Percentiles rank a stretch among this genome's conserved stretches.
These are phyloP conservation scores for Pan paniscus DNA, from an alignment of 2,113 vertebrate genomes.

Conservation along the genomic window DNA sequence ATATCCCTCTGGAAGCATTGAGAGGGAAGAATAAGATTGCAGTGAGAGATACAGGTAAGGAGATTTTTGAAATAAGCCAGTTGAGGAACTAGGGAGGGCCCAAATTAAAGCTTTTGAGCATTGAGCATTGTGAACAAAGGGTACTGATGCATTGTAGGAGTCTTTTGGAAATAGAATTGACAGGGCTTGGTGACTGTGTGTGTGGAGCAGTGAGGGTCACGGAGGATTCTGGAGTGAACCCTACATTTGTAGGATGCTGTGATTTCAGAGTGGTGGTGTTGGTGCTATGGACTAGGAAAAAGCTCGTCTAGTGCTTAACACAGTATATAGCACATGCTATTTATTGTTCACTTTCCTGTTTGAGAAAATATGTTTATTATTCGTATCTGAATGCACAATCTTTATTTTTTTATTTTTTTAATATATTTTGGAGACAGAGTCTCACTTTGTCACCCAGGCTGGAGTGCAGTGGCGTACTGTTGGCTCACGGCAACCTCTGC, in stretches of 20 bases:
- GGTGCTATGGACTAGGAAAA: not conserved
- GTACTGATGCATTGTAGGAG: not conserved
- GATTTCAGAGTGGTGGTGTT: not conserved
- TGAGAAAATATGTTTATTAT: not conserved
- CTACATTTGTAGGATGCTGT: not conserved
- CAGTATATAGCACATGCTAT: fast-evolving
- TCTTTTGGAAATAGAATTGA: not conserved
- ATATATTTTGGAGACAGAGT: too few species aligned
- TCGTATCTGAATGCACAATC: not conserved
- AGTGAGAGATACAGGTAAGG: not conserved
- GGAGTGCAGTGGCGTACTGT: too few species aligned
- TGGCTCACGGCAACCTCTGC: too few species aligned
- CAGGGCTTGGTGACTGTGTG: not conserved
- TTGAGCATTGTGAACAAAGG: not conserved
- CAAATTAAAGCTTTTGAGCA: not conserved
- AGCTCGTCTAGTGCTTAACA: too few species aligned
- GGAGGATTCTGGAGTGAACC: not conserved
- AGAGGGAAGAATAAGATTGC: not conserved
- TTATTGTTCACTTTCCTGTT: not conserved
- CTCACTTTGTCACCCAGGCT: too few species aligned
- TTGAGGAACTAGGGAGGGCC: not conserved
- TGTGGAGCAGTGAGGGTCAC: not conserved
- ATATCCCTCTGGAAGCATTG: not conserved
- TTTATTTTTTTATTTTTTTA: too few species aligned
- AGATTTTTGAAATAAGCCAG: not conserved